phyloP scores from a whole-genome alignment of 2,797 vertebrate species.

The Borostomias antarcticus region DNA sequence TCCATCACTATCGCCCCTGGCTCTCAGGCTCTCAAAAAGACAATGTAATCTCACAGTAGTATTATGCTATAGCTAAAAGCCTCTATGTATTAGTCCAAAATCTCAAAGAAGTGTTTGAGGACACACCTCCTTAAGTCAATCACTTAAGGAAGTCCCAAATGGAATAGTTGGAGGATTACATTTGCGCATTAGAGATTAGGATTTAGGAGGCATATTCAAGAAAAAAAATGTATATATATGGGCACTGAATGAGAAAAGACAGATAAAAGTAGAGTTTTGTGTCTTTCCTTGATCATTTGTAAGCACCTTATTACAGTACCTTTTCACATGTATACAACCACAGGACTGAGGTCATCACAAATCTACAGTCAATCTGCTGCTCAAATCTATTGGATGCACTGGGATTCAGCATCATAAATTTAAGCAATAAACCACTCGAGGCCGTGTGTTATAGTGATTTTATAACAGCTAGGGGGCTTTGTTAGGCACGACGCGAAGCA shows the following conservation, averaged over 20 bases:
- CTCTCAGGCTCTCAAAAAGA: not conserved
- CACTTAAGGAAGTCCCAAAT: constrained; percentile 32
- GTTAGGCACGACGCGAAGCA: too few species aligned
- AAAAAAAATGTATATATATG: constrained; percentile 26
- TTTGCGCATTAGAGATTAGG: not conserved
- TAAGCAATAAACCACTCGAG: too few species aligned
- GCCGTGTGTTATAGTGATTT: too few species aligned
- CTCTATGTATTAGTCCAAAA: constrained; percentile 22
- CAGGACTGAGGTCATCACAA: too few species aligned
- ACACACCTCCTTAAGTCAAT: constrained; percentile 26
- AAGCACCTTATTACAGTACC: too few species aligned
- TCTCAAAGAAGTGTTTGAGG: not conserved
- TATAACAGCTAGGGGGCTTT: too few species aligned
- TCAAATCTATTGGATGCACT: too few species aligned
- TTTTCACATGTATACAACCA: too few species aligned
- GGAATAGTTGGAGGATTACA: constrained; percentile 21
- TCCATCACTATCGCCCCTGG: constrained; percentile 21
- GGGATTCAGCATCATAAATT: too few species aligned
- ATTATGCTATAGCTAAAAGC: constrained; percentile 22
- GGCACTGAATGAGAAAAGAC: not conserved
- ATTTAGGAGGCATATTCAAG: constrained; percentile 7
- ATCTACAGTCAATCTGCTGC: too few species aligned
- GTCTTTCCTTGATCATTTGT: not conserved
- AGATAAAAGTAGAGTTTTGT: not conserved
- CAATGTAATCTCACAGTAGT: not conserved